Base-by-base conservation (phyloP, 1,140 invertebrate species). In the Chymomyza costata region DNA sequence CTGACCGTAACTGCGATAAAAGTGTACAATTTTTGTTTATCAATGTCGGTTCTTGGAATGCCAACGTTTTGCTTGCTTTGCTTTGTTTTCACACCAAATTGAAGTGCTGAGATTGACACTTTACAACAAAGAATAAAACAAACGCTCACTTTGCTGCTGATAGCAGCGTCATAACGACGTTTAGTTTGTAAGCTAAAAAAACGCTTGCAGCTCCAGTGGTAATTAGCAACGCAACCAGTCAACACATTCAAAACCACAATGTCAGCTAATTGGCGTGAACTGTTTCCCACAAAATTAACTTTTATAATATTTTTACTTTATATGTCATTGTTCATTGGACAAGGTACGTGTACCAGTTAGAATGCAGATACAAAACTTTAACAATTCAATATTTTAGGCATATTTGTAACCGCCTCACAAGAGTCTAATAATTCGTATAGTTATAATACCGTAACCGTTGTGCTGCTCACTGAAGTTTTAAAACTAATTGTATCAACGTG, bases 361-460 rank as follows among this genome's bases (percentile, higher is more conserved):
- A 16, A 25, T 16, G 39, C 6, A 37, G 35, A 11, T 18, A 17
- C 1, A n/a, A 45, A 11, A 32, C 1, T 10, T 25, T 35, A 6
- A 34, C 15, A 47, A n/a, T n/a, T 46, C 30, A 21, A 37, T 49
- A 58, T 58, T 37, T n/a, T 65, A 98, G 95, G 95, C 70, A 93
- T 97, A 59, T 90, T 97, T 62, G 93, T 97, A 11, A 97, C 93
- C 38, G 93, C 93, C 63, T 96, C 95, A 5, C 95, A 97, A 87
- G 90, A 90, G 54, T 88, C 90, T 39, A 90, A 92, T 78, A 92
- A 94, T 66, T 88, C 88, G 14, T 97, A 97, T 86, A 90, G 90
- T 53, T 98, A 97, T 71, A 96, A 96, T 82, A 94, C 93, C 17
- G 91, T 94, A 1, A 92, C 93, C 15, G 95, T 95, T 16, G 95